Percentiles rank a stretch among this genome's conserved stretches.
Evolutionary conservation across 2,113 vertebrate species (phyloP).

Genomic region (Podilymbus podiceps): DNA sequence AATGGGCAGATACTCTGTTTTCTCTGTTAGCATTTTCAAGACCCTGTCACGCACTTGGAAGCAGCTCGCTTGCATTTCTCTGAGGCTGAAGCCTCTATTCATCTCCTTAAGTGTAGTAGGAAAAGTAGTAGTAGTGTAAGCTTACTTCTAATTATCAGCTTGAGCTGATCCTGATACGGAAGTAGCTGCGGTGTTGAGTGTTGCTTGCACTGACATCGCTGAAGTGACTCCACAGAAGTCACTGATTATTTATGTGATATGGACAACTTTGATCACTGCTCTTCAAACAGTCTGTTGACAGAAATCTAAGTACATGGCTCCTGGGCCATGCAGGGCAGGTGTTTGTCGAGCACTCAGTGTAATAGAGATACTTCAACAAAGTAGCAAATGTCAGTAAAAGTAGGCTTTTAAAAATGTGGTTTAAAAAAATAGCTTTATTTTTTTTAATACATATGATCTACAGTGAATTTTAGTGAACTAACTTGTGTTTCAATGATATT

Average conservation of each 20-base stretch:
- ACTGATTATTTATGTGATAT: background rate
- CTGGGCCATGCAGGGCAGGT: background rate
- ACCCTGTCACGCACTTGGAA: background rate
- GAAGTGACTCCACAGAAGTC: background rate
- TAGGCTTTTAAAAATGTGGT: background rate
- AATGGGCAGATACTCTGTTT: background rate
- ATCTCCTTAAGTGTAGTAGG: background rate
- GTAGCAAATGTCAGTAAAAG: background rate
- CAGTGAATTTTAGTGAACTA: background rate
- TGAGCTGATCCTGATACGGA: background rate
- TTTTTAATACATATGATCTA: background rate
- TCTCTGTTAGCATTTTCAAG: background rate
- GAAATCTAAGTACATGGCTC: background rate
- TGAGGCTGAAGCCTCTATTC: background rate
- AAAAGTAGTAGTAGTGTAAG: slow-evolving; percentile 3
- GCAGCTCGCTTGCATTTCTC: background rate
- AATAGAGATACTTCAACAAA: background rate
- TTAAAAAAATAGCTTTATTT: background rate
- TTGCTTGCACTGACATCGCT: background rate
- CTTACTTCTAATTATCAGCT: slow-evolving; percentile 43
- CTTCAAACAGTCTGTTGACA: background rate
- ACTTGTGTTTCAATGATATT: background rate
- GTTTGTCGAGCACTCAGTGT: background rate
- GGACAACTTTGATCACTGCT: background rate
- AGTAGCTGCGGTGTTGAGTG: background rate